Evolutionary conservation across 2,888 invertebrate species (phyloP).

Genomic region (Bombyx huttoni): DNA sequence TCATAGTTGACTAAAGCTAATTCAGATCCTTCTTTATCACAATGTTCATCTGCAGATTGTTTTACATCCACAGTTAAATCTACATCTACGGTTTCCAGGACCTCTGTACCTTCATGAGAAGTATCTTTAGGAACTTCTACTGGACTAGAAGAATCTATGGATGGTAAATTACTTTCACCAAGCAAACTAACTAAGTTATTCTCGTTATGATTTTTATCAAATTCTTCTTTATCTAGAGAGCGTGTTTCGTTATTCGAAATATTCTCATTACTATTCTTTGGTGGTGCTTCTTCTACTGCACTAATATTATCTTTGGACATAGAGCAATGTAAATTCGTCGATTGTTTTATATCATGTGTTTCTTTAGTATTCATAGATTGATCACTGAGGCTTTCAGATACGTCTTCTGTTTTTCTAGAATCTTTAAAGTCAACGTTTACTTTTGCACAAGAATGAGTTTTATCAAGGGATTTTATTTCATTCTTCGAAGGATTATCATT

Average conservation of each 20-base stretch:
- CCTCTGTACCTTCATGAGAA: neutral
- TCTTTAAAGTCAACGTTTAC: neutral
- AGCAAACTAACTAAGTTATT: neutral
- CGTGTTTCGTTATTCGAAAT: neutral
- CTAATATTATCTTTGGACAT: neutral
- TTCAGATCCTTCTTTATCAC: neutral
- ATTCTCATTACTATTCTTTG: neutral
- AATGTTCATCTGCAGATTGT: neutral
- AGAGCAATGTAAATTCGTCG: neutral
- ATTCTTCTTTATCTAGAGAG: neutral
- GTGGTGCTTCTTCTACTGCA: neutral
- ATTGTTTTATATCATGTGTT: neutral
- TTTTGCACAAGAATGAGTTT: neutral
- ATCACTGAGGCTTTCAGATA: neutral
- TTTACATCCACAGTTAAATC: neutral
- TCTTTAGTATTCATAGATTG: neutral
- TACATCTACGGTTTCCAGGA: neutral
- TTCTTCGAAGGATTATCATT: neutral
- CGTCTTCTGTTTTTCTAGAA: neutral
- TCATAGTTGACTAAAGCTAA: neutral
- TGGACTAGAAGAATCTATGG: neutral
- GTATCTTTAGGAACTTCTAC: neutral
- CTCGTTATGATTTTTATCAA: conserved; percentile 3
- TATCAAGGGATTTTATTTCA: neutral
- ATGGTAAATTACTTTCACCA: neutral